Conservation (phyloP, 2,113 vertebrate genomes). For the Silurus meridionalis region DNA sequence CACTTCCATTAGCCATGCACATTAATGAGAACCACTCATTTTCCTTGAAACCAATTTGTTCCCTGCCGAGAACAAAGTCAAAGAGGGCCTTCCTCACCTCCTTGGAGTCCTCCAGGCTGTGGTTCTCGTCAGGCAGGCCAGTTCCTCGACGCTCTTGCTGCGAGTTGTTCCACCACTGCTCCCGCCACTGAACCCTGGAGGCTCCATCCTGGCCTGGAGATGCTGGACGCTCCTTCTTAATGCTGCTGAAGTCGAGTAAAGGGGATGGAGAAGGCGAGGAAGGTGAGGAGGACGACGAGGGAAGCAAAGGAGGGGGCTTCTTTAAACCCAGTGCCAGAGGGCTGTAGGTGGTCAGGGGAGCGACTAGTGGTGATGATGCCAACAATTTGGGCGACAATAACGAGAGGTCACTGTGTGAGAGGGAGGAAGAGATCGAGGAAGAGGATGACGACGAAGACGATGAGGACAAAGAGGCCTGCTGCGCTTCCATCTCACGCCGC, state of each 20-base stretch:
- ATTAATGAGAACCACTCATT: neutral
- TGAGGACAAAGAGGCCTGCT: constrained; percentile 83
- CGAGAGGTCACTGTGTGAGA: constrained; percentile 80
- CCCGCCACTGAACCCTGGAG: constrained; percentile 78
- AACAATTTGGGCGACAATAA: constrained; percentile 84
- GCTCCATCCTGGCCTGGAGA: constrained; percentile 42
- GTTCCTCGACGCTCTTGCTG: constrained; percentile 77
- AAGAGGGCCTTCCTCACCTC: constrained; percentile 56
- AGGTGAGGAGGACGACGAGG: constrained; percentile 78
- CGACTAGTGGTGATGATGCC: constrained; percentile 77
- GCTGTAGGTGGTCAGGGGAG: constrained; percentile 76
- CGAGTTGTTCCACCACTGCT: constrained; percentile 84
- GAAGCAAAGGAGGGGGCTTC: constrained; percentile 81
- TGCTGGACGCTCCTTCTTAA: constrained; percentile 80
- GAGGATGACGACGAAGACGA: constrained; percentile 74
- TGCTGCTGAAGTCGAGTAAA: constrained; percentile 74
- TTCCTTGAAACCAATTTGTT: neutral
- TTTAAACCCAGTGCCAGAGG: constrained; percentile 82
- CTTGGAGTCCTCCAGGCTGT: constrained; percentile 77
- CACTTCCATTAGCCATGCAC: constrained; percentile 21
- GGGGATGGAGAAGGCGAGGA: constrained; percentile 73
- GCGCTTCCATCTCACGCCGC: constrained; percentile 89
- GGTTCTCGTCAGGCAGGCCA: constrained; percentile 67
- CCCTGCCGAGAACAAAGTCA: neutral
- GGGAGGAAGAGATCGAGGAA: constrained; percentile 72